These are phyloP conservation scores for Pterobdella sp. DNA, from an alignment of 2,888 invertebrate genomes.

Conservation along the genomic window DNA sequence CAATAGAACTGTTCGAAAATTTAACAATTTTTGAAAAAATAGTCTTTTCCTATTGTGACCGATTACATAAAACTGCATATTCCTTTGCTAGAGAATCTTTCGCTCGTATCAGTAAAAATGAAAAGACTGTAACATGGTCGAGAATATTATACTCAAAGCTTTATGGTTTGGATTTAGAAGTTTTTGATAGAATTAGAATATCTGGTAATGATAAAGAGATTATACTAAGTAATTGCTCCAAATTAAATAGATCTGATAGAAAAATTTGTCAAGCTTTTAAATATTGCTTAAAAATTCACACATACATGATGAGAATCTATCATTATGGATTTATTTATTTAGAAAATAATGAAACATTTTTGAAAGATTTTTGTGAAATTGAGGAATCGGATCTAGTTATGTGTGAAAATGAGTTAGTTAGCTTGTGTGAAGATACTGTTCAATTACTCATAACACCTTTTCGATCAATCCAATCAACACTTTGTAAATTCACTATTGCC, in stretches of 20 bases:
- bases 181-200: background rate
- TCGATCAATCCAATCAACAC: background rate
- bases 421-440: background rate
- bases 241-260: background rate
- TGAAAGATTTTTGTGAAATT: background rate
- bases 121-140: background rate
- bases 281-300: background rate
- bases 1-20: background rate
- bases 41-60: background rate
- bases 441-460: background rate
- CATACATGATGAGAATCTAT: background rate
- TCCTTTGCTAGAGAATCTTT: background rate
- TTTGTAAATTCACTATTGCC: background rate
- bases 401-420: background rate
- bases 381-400: background rate
- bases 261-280: background rate
- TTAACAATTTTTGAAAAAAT: background rate
- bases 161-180: background rate
- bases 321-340: background rate
- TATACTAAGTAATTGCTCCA: background rate
- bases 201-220: background rate
- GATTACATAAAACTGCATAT: background rate
- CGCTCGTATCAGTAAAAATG: background rate
- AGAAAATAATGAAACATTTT: background rate
- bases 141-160: background rate